Conservation (phyloP, 2,113 vertebrate species). For the Cygnus buccinator region DNA sequence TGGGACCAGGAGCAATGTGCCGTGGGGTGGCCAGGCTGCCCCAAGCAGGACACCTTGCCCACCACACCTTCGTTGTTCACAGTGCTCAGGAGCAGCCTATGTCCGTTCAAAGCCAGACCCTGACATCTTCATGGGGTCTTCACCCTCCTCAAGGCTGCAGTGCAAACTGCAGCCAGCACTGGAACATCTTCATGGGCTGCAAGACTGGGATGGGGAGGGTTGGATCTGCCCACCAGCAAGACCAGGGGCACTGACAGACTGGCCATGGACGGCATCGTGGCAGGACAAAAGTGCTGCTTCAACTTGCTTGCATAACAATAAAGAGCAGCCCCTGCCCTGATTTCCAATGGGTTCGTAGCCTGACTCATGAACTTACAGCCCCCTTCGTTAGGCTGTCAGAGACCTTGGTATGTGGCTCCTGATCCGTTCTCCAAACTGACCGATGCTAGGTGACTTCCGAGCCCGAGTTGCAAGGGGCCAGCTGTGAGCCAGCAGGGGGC, state of each 20-base stretch:
- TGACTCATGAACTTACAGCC: neutral
- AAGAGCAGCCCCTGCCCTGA: neutral
- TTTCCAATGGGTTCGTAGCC: neutral
- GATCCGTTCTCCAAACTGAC: neutral
- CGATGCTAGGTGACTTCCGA: fast-evolving
- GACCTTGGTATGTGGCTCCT: neutral
- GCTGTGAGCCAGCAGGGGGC: neutral
- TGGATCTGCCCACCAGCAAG: too few relatives aligned
- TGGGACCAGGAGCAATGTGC: too few relatives aligned
- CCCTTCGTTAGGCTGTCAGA: neutral
- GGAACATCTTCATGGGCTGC: neutral
- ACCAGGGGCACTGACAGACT: too few relatives aligned
- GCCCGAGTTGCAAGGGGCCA: neutral
- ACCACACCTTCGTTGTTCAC: neutral
- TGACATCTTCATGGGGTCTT: neutral
- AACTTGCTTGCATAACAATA: neutral
- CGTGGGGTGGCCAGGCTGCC: neutral
- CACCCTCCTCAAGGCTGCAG: neutral
- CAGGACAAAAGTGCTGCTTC: neutral
- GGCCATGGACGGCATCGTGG: too few relatives aligned
- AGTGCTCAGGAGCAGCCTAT: neutral
- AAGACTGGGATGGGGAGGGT: neutral
- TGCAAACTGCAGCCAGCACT: neutral
- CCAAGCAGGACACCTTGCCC: neutral
- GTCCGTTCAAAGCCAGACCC: neutral